phyloP scores from a whole-genome alignment of 2,888 invertebrate species.

The Hirudinaria manillensis region DNA sequence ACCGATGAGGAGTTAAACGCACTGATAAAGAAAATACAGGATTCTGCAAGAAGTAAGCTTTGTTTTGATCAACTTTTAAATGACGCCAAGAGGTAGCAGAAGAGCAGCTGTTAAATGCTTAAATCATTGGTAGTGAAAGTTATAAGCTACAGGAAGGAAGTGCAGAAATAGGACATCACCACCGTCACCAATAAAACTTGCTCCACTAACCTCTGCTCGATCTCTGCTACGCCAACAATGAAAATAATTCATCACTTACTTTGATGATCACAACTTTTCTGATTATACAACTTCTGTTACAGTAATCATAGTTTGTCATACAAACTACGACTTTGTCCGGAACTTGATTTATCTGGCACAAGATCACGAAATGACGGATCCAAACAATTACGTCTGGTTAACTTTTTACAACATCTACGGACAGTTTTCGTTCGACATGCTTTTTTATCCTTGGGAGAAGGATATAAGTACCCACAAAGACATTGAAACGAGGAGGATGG shows the following conservation, averaged over 20 bases:
- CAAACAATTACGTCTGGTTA: constrained; percentile 21
- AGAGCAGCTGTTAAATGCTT: too few relatives aligned
- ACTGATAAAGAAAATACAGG: constrained; percentile 7
- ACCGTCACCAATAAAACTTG: too few relatives aligned
- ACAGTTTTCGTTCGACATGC: constrained; percentile 22
- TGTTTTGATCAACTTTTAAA: background rate
- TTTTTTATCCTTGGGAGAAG: constrained; percentile 20
- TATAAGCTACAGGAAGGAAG: too few relatives aligned
- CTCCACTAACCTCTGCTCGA: too few relatives aligned
- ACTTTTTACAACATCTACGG: constrained; percentile 26
- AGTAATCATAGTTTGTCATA: constrained; percentile 29
- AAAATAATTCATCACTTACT: too few relatives aligned
- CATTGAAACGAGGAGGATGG: background rate
- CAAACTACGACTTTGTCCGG: constrained; percentile 4
- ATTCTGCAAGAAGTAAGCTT: constrained; percentile 12
- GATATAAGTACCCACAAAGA: background rate
- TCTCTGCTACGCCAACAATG: too few relatives aligned
- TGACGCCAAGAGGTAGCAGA: too few relatives aligned
- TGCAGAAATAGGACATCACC: too few relatives aligned
- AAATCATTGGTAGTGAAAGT: too few relatives aligned
- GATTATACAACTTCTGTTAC: background rate
- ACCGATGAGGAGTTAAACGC: constrained; percentile 9
- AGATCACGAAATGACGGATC: constrained; percentile 14
- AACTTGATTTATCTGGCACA: constrained; percentile 22
- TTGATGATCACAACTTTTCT: too few relatives aligned